Evolutionary conservation across 2,797 vertebrate species (phyloP), one percentile per base, ranked within the genome.

Genomic region (Melanotaenia pygmaea): DNA sequence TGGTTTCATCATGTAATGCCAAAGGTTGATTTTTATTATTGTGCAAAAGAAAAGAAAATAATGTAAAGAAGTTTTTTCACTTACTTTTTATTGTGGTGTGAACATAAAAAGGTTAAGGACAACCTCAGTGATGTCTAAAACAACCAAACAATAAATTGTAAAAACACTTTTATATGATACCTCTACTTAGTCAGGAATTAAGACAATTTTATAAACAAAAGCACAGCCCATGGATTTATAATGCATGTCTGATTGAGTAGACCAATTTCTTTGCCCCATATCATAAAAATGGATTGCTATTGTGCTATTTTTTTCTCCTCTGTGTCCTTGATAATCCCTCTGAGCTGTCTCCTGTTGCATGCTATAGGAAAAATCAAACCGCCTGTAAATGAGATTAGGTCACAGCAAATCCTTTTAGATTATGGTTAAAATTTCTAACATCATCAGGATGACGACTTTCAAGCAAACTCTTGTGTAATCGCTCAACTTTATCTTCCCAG

Each of bases 401-500:
- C 43, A 0, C 57, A 65, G 74, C 30, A 85, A 91, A 92, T 89
- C 83, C 83, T 83, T 87, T 89, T 83, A 83, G 74, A 86, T 86
- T 76, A 75, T 43, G 74, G 74, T 79, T 85, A 63, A 86, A 85
- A 80, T 86, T 84, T 81, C 43, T 59, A 57, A 72, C 73, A 70
- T 73, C 76, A 61, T 75, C 71, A 38, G 71, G 74, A 69, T 67
- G 77, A 71, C 3, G 12, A 58, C 64, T 37, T 65, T 84, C 64
- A 26, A 37, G 47, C 18, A 11, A 54, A 40, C 71, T 56, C 70
- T 83, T 83, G 82, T 82, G 77, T 89, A 86, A 89, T 82, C 69
- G 10, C 71, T 50, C 10, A 37, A 75, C 73, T 81, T 78, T 65
- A 59, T 87, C 66, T 79, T 26, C 66, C 22, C 83, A 99, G 98